Evolutionary conservation across 2,888 invertebrate species (phyloP).

Genomic region (Stegana nigrithorax): DNA sequence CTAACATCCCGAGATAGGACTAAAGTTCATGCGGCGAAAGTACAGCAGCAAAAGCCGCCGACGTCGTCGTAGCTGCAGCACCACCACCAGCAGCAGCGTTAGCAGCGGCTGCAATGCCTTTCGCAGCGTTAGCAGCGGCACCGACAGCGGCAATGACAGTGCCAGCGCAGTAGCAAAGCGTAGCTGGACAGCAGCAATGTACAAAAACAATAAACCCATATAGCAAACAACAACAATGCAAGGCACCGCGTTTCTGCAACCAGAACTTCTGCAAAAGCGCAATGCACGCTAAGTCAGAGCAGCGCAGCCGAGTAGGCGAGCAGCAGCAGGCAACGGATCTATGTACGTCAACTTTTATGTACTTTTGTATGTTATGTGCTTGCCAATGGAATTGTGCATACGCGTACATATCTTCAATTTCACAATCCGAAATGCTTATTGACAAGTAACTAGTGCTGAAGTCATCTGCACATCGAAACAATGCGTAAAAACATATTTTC

Average conservation of each 20-base stretch:
- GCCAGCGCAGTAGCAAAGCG: constrained; percentile 11
- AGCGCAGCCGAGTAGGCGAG: too few species aligned
- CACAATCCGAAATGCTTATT: too few species aligned
- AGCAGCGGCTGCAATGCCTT: constrained; percentile 27
- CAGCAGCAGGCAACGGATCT: too few species aligned
- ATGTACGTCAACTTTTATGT: too few species aligned
- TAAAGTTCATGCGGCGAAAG: constrained; percentile 54
- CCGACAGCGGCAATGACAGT: constrained; percentile 8
- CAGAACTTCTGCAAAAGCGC: too few species aligned
- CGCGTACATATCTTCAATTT: too few species aligned
- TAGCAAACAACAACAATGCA: constrained; percentile 30
- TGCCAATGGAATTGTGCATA: too few species aligned
- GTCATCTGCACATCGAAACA: too few species aligned
- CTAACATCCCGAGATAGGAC: constrained; percentile 70
- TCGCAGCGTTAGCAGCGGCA: constrained; percentile 18
- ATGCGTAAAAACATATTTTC: too few species aligned
- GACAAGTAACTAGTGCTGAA: too few species aligned
- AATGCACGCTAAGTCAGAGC: too few species aligned
- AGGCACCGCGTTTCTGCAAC: constrained; percentile 6
- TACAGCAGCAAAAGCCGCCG: constrained; percentile 32
- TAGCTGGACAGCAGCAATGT: constrained; percentile 1
- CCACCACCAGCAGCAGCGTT: neutral
- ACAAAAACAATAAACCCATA: constrained; percentile 47
- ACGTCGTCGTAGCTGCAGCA: constrained; percentile 23
- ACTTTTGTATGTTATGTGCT: too few species aligned